Evolutionary conservation across 2,797 vertebrate genomes (phyloP), one percentile per base, ranked within the genome.

Genomic region (Lepilemur ruficaudatus): DNA sequence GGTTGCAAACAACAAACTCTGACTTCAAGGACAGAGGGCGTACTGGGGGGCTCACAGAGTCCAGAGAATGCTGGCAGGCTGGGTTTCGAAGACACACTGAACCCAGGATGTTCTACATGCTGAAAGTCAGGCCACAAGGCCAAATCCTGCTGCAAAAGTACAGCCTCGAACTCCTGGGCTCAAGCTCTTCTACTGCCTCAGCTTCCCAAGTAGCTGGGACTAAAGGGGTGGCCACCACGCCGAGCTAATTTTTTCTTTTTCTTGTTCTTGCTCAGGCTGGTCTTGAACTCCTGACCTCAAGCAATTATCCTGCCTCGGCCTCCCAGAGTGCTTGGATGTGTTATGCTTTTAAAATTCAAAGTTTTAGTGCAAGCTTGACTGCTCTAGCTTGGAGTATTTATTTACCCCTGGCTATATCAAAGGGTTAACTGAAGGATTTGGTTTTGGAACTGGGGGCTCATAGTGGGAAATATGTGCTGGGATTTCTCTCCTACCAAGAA

Each of bases 11-110:
- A 80, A 11, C 23, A 94, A 67, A 75, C 32, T 59, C 28, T 43
- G n/a, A 91, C 10, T 67, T 28, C 5, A 35, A 80, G 67, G 35
- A n/a, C 46, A 55, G 57, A 93, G 9, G 3, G 7, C 23, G 18
- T 5, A 3, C 43, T 18, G 4, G 23, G 28, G 5, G 22, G 11
- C 7, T 70, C 41, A 0, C 0, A 30, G 69, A 11, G 2, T 30
- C n/a, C 7, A 1, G 14, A 25, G 88, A 30, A 35, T 78, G 83
- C 79, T 93, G 55, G 28, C 0, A 28, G 46, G 22, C 46, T 18
- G 13, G 23, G 12, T 73, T 72, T 65, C 14, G 43, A 79, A 84
- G 38, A 59, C 20, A 81, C 17, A 52, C 5, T 38, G 46, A 25
- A 30, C 11, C 17, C 52, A 65, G 63, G 18, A 10, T n/a, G 0